Conservation (phyloP, 2,113 vertebrate genomes). For the Tupaia tana region DNA sequence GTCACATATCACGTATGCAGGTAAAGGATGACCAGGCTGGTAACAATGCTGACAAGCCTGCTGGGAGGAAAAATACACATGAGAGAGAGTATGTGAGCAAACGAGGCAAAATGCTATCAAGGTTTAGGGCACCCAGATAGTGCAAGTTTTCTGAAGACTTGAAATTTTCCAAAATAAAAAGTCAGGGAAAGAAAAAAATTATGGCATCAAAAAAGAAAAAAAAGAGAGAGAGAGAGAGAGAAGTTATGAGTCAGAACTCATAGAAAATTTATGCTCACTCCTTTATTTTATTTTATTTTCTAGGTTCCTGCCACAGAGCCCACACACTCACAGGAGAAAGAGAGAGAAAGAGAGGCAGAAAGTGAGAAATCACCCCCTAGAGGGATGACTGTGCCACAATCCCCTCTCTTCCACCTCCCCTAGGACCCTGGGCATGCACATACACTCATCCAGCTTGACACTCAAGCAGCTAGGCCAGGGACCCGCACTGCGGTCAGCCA, state of each 20-base stretch:
- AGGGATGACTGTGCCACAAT: too few species aligned
- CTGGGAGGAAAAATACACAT: neutral
- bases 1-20: neutral
- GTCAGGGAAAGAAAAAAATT: too few species aligned
- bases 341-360: too few species aligned
- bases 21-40: neutral
- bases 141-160: conserved; percentile 27
- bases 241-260: neutral
- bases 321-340: too few species aligned
- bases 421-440: too few species aligned
- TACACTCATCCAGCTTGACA: too few species aligned
- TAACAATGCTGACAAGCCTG: neutral
- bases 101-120: neutral
- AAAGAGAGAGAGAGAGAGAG: neutral
- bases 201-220: neutral
- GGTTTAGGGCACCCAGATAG: neutral
- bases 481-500: too few species aligned
- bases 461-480: too few species aligned
- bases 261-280: neutral
- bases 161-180: conserved; percentile 19
- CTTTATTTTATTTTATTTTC: too few species aligned
- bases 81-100: neutral
- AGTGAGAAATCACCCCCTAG: too few species aligned
- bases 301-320: too few species aligned
- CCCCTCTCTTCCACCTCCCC: too few species aligned